phyloP scores from a whole-genome alignment of 2,888 invertebrate species.

The Stenodera caucasica region DNA sequence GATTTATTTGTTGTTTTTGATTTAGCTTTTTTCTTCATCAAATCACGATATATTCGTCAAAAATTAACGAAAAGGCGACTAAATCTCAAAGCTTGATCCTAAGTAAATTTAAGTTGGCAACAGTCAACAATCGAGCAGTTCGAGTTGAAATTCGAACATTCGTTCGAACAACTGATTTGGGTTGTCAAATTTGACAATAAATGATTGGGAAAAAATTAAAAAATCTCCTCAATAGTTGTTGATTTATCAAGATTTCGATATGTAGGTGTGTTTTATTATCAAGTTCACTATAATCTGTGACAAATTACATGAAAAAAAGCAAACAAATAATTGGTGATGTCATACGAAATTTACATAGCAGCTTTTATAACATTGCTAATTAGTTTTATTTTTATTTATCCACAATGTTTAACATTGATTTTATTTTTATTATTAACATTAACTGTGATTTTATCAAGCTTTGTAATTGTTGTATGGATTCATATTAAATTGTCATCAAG shows the following conservation, averaged over 20 bases:
- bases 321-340: background rate
- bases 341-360: constrained; percentile 11
- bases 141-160: no score
- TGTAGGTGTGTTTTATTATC: background rate
- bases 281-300: background rate
- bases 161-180: no score
- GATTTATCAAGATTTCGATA: background rate
- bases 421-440: constrained; percentile 42
- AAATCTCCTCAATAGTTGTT: background rate
- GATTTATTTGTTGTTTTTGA: no score
- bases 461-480: constrained; percentile 61
- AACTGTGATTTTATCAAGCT: constrained; percentile 48
- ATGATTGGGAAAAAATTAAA: no score
- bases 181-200: no score
- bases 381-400: constrained; percentile 21
- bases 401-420: constrained; percentile 43
- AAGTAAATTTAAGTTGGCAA: no score
- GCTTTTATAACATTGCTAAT: constrained; percentile 9
- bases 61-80: no score
- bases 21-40: no score
- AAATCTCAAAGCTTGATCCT: no score
- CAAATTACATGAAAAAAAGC: background rate
- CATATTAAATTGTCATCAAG: constrained; percentile 67
- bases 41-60: no score
- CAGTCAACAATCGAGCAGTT: no score